Evolutionary conservation across 2,113 vertebrate genomes (phyloP).

Genomic region (Istiophorus platypterus): DNA sequence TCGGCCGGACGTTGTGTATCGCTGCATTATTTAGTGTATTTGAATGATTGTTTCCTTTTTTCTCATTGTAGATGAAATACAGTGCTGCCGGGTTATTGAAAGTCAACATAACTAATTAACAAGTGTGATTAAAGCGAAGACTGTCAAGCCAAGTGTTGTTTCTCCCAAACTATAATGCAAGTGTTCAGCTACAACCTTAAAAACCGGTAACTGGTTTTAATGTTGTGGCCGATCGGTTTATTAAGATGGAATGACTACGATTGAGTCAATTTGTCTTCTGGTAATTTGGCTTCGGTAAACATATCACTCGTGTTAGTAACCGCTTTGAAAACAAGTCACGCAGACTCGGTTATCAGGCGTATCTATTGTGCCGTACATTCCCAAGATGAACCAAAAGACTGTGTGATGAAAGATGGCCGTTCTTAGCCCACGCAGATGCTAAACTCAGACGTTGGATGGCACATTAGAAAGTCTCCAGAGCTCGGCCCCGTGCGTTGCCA

Average conservation of each 20-base stretch:
- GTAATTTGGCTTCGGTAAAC: neutral
- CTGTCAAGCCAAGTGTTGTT: neutral
- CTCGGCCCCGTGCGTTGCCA: neutral
- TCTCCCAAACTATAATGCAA: neutral
- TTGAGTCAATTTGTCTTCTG: neutral
- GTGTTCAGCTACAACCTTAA: too few relatives aligned
- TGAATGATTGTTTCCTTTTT: neutral
- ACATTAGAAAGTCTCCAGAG: slow-evolving; percentile 8
- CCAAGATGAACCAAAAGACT: neutral
- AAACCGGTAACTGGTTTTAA: too few relatives aligned
- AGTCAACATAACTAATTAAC: neutral
- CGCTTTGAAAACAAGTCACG: neutral
- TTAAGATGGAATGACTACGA: neutral
- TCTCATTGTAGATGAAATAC: neutral
- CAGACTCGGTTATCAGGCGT: too few relatives aligned
- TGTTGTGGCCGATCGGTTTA: neutral
- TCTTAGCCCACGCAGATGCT: slow-evolving; percentile 14
- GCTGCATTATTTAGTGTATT: slow-evolving; percentile 6
- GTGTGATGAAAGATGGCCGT: neutral
- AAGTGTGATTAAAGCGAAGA: neutral
- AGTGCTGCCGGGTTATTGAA: neutral
- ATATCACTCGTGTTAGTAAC: neutral
- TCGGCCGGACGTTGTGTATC: slow-evolving; percentile 7
- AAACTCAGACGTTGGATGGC: slow-evolving; percentile 30
- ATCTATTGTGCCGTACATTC: neutral